Base-by-base conservation (phyloP, 2,888 invertebrate species). In the Ophion slaviceki region DNA sequence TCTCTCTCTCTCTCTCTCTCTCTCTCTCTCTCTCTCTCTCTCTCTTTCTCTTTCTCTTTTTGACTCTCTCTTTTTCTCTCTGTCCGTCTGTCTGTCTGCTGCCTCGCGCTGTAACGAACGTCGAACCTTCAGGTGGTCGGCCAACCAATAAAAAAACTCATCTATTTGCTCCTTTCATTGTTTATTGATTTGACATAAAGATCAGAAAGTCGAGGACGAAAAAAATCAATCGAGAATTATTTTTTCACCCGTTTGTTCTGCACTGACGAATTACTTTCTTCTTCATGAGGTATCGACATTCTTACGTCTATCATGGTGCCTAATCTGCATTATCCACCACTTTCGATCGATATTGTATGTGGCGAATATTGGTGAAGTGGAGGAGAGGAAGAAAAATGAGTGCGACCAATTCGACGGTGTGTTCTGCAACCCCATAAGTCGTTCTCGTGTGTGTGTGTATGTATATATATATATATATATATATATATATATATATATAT, bases 351-450 rank as follows among this genome's bases (percentile, higher is more conserved):
- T 47, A 47, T 47, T 47, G 47, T 10, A 47, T 14, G 47, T 10
- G 47, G 10, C 47, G 14, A 47, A 47, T 47, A n/a, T 67, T n/a
- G 40, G 40, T 8, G 17, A 28, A 76, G 75, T 70, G n/a, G 7
- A 53, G 40, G 47, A 47, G 32, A 32, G 17, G 17, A 24, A 53
- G 53, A 78, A 24, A 14, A 57, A 57, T 28, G 70, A 62, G 74
- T 47, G 24, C 47, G 70, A 32, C 20, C 70, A 24, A 45, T 66
- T 61, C 20, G 47, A 61, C 28, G 32, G 53, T 77, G 72, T 72
- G 77, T 80, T 84, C 66, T 72, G 53, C 81, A 77, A 80, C 64
- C 57, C 66, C 79, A 45, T 72, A 20, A 62, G 62, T 62, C 24
- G 11, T 47, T 11, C 11, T 47, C 11, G 10, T 2, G 11, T 47